Evolutionary conservation across 2,113 vertebrate genomes (phyloP).

Genomic region (Elanoides forficatus): DNA sequence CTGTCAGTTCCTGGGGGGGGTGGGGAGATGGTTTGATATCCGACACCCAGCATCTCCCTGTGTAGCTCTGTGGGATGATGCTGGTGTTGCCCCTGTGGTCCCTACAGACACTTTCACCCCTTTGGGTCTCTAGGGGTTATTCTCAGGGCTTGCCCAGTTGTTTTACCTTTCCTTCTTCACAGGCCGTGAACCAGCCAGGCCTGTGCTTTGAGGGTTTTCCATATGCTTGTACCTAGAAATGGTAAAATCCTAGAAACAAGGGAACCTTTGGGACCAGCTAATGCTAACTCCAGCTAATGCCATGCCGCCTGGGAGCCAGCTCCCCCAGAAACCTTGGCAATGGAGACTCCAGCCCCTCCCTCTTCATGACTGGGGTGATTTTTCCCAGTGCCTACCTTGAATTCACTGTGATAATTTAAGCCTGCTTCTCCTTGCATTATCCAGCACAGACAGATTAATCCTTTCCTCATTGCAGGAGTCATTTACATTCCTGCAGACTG

Average conservation of each 20-base stretch:
- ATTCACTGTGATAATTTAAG: background rate
- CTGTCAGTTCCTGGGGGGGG: background rate
- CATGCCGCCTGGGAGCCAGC: accelerated
- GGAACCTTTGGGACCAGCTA: background rate
- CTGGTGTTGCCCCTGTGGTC: background rate
- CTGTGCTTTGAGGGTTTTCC: background rate
- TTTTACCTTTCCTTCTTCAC: background rate
- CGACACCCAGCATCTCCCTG: background rate
- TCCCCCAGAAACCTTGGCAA: background rate
- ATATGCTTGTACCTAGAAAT: background rate
- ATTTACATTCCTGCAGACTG: background rate
- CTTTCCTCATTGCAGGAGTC: background rate
- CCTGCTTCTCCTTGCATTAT: background rate
- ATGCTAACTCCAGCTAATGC: too few species aligned
- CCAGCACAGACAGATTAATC: background rate
- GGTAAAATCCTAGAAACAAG: background rate
- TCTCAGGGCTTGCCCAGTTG: background rate
- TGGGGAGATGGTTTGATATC: background rate
- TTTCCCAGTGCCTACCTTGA: background rate
- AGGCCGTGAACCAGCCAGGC: background rate
- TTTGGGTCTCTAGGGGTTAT: background rate
- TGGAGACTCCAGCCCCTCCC: background rate
- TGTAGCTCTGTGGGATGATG: background rate
- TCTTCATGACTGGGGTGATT: background rate
- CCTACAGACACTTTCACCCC: background rate